These are phyloP conservation scores for Nibea albiflora DNA, from an alignment of 2,113 vertebrate species.

Conservation along the genomic window DNA sequence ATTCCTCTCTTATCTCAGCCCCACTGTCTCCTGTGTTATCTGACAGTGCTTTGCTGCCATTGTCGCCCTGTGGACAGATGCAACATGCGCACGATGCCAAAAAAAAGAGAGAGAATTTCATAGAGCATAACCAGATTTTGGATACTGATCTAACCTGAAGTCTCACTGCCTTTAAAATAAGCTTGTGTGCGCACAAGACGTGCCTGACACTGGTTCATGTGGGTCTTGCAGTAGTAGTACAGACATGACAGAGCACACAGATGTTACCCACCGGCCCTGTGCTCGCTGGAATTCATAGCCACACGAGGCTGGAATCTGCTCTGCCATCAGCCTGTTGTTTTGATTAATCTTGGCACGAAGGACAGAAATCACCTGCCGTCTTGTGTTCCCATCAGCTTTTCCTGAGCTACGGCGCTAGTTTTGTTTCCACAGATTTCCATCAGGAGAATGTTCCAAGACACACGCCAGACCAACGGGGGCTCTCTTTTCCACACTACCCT, in stretches of 20 bases:
- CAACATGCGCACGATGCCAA: slow-evolving; percentile 30
- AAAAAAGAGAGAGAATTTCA: slow-evolving; percentile 20
- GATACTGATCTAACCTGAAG: slow-evolving; percentile 18
- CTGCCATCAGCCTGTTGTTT: slow-evolving; percentile 65
- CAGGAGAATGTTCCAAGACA: slow-evolving; percentile 77
- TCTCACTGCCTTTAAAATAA: neutral
- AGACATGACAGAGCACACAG: slow-evolving; percentile 35
- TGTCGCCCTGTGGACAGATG: slow-evolving; percentile 11
- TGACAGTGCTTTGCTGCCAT: slow-evolving; percentile 8
- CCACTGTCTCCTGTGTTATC: slow-evolving; percentile 42
- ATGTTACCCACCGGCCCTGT: slow-evolving; percentile 32
- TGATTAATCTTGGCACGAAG: slow-evolving; percentile 72
- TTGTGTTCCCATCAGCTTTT: slow-evolving; percentile 72
- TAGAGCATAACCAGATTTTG: slow-evolving; percentile 27
- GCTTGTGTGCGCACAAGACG: neutral
- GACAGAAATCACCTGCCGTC: slow-evolving; percentile 77
- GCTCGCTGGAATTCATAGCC: slow-evolving; percentile 48
- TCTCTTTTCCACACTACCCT: slow-evolving; percentile 69
- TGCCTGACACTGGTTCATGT: slow-evolving; percentile 9
- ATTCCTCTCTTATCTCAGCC: slow-evolving; percentile 48
- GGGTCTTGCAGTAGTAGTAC: neutral
- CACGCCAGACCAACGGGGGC: slow-evolving; percentile 74
- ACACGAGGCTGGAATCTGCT: slow-evolving; percentile 46
- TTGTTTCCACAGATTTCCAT: slow-evolving; percentile 71
- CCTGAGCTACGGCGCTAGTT: slow-evolving; percentile 42